Conservation (phyloP, 1,140 invertebrate species). For the Asbolus verrucosus region DNA sequence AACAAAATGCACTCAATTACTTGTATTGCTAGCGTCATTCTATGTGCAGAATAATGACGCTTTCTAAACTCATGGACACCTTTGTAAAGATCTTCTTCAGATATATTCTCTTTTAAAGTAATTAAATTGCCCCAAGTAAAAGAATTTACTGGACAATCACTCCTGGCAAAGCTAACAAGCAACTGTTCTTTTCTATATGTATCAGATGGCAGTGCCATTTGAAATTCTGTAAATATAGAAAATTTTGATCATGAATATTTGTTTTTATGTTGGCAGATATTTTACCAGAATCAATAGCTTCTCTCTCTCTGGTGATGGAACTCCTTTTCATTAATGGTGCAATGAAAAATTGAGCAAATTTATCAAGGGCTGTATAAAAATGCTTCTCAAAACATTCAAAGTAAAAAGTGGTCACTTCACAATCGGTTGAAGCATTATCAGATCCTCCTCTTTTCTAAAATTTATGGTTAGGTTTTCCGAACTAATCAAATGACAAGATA, state of each 20-base stretch:
- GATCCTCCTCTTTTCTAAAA: conserved; percentile 80
- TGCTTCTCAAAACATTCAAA: conserved; percentile 88
- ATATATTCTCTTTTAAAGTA: conserved; percentile 78
- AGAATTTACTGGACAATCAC: conserved; percentile 78
- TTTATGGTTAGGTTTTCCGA: background rate
- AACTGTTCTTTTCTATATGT: conserved; percentile 79
- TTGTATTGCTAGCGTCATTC: conserved; percentile 89
- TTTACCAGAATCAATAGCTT: conserved; percentile 89
- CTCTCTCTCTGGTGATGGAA: conserved; percentile 90
- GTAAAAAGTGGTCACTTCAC: conserved; percentile 87
- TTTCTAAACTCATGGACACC: conserved; percentile 83
- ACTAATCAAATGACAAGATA: background rate
- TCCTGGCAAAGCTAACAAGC: conserved; percentile 74
- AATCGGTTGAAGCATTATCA: conserved; percentile 86
- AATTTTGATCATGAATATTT: no score
- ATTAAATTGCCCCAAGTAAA: conserved; percentile 89
- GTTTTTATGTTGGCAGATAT: conserved; percentile 3
- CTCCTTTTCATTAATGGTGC: conserved; percentile 87
- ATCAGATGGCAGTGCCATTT: conserved; percentile 78
- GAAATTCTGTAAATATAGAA: conserved; percentile 82
- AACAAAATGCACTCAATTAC: conserved; percentile 61
- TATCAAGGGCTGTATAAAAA: conserved; percentile 80
- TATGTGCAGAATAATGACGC: conserved; percentile 87
- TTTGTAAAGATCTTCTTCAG: conserved; percentile 74
- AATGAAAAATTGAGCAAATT: conserved; percentile 93